These are phyloP conservation scores for Mus pahari DNA, from an alignment of 2,113 vertebrate species.

Conservation along the genomic window DNA sequence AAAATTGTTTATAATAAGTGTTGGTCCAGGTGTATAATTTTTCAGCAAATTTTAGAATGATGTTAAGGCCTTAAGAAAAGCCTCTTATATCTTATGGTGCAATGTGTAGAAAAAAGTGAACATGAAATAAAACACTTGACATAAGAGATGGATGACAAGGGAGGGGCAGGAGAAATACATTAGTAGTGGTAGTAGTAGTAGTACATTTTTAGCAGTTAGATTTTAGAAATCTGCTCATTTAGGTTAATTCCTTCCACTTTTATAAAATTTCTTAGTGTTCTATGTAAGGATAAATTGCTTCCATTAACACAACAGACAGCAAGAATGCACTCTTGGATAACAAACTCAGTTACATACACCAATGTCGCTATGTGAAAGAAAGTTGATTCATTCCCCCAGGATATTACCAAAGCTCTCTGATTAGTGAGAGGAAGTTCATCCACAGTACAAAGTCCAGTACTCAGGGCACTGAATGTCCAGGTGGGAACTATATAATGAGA, in stretches of 20 bases:
- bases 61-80: background rate
- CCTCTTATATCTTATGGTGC: background rate
- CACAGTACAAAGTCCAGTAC: background rate
- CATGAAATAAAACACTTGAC: background rate
- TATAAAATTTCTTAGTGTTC: background rate
- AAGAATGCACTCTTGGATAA: constrained; percentile 1
- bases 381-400: background rate
- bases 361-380: background rate
- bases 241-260: background rate
- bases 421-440: background rate
- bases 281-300: background rate
- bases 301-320: constrained; percentile 22
- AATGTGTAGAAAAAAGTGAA: background rate
- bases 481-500: background rate
- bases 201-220: background rate
- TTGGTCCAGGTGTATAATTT: background rate
- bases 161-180: background rate
- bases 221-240: constrained; percentile 8
- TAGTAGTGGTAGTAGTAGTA: too few species aligned
- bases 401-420: background rate
- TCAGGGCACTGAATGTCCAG: background rate
- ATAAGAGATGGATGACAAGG: background rate
- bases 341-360: background rate
- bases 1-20: background rate
- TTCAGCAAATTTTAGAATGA: constrained; percentile 6